These are phyloP conservation scores for Bradypodion pumilum DNA, from an alignment of 2,797 vertebrate genomes.

Conservation along the genomic window DNA sequence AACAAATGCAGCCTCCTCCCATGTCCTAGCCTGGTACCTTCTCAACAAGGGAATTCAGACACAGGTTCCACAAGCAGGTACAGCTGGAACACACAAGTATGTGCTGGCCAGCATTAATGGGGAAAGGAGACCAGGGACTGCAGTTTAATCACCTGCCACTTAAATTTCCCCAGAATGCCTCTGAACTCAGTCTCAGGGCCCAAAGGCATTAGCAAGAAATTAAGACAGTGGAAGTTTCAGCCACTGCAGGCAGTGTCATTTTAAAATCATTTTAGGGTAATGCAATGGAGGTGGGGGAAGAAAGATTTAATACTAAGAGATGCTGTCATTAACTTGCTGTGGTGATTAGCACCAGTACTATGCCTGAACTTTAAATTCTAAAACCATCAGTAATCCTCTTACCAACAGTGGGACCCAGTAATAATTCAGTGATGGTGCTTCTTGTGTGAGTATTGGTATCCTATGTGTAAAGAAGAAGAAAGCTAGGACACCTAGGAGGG, in stretches of 20 bases:
- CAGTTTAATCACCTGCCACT: no score
- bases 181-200: neutral
- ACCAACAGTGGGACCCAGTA: constrained; percentile 96
- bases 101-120: neutral
- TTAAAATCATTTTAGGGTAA: no score
- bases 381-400: constrained; percentile 63
- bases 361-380: neutral
- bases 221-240: neutral
- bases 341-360: neutral
- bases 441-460: constrained; percentile 82
- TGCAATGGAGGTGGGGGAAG: neutral
- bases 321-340: neutral
- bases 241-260: no score
- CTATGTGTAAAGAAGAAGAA: constrained; percentile 93
- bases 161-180: neutral
- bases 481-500: constrained; percentile 85
- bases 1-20: no score
- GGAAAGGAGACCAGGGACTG: neutral
- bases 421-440: constrained; percentile 89
- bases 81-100: no score
- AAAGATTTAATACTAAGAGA: neutral
- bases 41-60: neutral
- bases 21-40: no score
- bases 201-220: neutral
- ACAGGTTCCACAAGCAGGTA: neutral